phyloP scores from a whole-genome alignment of 2,797 vertebrate genomes.

The Neosilurus mollespiculum region DNA sequence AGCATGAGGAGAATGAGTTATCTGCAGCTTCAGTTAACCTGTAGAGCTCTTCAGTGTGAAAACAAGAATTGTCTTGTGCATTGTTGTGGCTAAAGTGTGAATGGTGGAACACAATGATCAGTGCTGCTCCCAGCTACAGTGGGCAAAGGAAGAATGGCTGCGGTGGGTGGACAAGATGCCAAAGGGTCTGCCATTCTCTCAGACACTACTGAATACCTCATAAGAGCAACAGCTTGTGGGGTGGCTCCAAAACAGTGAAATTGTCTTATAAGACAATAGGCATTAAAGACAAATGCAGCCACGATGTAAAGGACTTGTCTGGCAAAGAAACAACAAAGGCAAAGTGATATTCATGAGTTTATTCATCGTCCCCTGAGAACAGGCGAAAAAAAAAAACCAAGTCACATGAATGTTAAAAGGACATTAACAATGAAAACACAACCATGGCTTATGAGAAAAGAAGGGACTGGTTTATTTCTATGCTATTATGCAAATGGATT shows the following conservation, averaged over 20 bases:
- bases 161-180: conserved; percentile 47
- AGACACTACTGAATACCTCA: conserved; percentile 63
- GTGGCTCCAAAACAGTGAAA: conserved; percentile 51
- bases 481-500: conserved; percentile 8
- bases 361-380: conserved; percentile 49
- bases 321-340: conserved; percentile 17
- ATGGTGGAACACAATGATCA: conserved; percentile 42
- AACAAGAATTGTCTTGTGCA: conserved; percentile 67
- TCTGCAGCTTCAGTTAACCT: conserved; percentile 55
- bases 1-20: conserved; percentile 33
- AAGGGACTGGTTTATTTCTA: conserved; percentile 27
- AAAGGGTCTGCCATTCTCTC: conserved; percentile 47
- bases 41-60: conserved; percentile 55
- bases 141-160: conserved; percentile 47
- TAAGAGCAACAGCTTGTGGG: conserved; percentile 61
- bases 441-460: conserved; percentile 18
- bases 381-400: conserved; percentile 37
- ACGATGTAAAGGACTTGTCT: conserved; percentile 49
- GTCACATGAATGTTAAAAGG: conserved; percentile 53
- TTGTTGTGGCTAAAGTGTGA: conserved; percentile 62
- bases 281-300: conserved; percentile 44
- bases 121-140: conserved; percentile 41
- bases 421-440: conserved; percentile 49
- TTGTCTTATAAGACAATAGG: conserved; percentile 50
- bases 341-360: conserved; percentile 48